These are phyloP conservation scores for Athalia cordata DNA, from an alignment of 2,888 invertebrate species.

Conservation along the genomic window DNA sequence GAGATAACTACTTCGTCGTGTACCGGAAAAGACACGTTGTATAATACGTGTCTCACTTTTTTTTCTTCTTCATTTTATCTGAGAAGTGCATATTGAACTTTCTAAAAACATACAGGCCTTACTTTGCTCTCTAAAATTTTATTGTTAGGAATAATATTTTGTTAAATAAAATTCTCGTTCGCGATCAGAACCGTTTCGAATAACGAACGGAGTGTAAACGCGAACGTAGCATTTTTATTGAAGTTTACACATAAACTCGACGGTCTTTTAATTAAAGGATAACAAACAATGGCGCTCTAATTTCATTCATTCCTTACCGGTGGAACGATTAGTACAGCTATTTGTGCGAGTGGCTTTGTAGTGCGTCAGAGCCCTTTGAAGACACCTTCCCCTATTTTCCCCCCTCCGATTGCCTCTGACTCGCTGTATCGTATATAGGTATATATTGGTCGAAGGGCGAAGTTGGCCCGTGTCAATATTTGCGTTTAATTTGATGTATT, in stretches of 20 bases:
- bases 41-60: not conserved
- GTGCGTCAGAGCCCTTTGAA: slow-evolving; percentile 39
- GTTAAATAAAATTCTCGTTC: too few species aligned
- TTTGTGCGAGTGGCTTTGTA: slow-evolving; percentile 43
- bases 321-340: slow-evolving; percentile 43
- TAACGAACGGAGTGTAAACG: too few species aligned
- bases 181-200: too few species aligned
- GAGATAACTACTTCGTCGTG: not conserved
- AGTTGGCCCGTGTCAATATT: slow-evolving; percentile 54
- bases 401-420: not conserved
- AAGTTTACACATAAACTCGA: too few species aligned
- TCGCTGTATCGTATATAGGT: slow-evolving; percentile 46
- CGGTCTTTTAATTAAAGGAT: slow-evolving; percentile 1
- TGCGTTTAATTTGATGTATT: slow-evolving; percentile 57
- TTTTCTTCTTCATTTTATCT: not conserved
- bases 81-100: too few species aligned
- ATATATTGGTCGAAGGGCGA: slow-evolving; percentile 44
- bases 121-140: too few species aligned
- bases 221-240: too few species aligned
- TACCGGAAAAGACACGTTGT: too few species aligned
- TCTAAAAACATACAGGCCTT: too few species aligned
- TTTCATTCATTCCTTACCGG: slow-evolving; percentile 33
- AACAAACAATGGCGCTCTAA: slow-evolving; percentile 23
- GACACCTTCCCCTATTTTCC: slow-evolving; percentile 31
- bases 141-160: too few species aligned